Base-by-base conservation (phyloP, 2,797 vertebrate genomes). In the Betta splendens region DNA sequence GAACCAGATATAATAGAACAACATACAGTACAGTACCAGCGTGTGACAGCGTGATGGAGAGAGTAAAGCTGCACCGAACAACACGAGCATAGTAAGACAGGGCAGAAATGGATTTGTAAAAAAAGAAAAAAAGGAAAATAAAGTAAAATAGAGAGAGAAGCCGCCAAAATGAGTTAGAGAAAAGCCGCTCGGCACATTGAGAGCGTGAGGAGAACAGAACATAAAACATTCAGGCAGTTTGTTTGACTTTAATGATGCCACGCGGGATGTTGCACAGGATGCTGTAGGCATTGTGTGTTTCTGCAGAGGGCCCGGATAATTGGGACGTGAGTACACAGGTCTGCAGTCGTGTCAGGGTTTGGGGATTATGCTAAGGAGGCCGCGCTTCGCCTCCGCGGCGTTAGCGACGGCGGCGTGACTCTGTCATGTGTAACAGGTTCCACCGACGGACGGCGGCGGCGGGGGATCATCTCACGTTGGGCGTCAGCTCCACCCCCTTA, bases 211-310 rank as follows among this genome's bases (percentile, higher is more conserved):
- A 75, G 55, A 75, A 47, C 16, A 33, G 51, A 39, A 76, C 64
- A 86, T 82, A 59, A 85, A 87, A 83, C 76, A 86, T 85, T 87
- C 81, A 83, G 71, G 64, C 62, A 43, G 70, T 83, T 80, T 89
- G 79, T 90, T 85, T 87, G 88, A 79, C 81, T 91, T 87, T 91
- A 92, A 92, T 89, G 85, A 90, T 66, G 80, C 83, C 90, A 83
- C 54, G 64, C 72, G 89, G 89, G 89, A 90, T 71, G 80, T 67
- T 77, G 73, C 13, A 43, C 61, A 7, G 66, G 57, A 74, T 72
- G 81, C 85, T 85, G 81, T 44, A 79, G 86, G 79, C 81, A 67
- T 75, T 75, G 73, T 81, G 70, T 72, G 72, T 80, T 79, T 72
- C 78, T 80, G 57, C 69, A 77, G 69, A 81, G 59, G 73, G 72